Conservation (phyloP, 2,113 vertebrate genomes). For the Microcebus lehilahytsara region DNA sequence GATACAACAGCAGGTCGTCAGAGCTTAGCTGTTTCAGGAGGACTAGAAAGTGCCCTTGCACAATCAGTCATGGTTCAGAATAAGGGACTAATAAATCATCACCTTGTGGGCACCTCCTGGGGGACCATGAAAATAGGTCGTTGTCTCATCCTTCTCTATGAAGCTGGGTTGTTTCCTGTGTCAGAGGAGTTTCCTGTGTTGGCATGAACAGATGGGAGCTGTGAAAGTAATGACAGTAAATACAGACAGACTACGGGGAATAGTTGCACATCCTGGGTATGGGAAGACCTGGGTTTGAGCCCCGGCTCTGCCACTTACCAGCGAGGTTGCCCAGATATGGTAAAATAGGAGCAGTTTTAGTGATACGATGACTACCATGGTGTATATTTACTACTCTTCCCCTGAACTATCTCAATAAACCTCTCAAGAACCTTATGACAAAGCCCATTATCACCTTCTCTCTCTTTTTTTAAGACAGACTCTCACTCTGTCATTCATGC, state of each 20-base stretch:
- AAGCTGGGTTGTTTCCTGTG: not conserved
- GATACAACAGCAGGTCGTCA: not conserved
- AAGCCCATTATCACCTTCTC: not conserved
- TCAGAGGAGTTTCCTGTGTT: not conserved
- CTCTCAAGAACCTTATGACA: not conserved
- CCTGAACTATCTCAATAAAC: not conserved
- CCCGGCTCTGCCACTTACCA: not conserved
- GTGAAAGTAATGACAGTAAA: not conserved
- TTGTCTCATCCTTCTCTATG: not conserved
- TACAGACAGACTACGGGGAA: not conserved
- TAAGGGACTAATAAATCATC: not conserved
- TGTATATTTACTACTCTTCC: not conserved
- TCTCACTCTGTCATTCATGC: too few species aligned
- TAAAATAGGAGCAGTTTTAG: not conserved
- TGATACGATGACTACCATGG: not conserved
- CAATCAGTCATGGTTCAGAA: not conserved
- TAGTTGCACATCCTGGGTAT: not conserved
- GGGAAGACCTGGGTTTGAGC: not conserved
- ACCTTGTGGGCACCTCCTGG: accelerated
- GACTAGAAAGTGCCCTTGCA: not conserved
- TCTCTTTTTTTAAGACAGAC: too few species aligned
- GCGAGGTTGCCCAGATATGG: too few species aligned
- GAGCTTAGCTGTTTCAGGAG: not conserved
- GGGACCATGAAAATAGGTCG: not conserved
- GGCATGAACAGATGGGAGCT: not conserved